Evolutionary conservation across 2,113 vertebrate genomes (phyloP).

Genomic region (Rhea pennata): DNA sequence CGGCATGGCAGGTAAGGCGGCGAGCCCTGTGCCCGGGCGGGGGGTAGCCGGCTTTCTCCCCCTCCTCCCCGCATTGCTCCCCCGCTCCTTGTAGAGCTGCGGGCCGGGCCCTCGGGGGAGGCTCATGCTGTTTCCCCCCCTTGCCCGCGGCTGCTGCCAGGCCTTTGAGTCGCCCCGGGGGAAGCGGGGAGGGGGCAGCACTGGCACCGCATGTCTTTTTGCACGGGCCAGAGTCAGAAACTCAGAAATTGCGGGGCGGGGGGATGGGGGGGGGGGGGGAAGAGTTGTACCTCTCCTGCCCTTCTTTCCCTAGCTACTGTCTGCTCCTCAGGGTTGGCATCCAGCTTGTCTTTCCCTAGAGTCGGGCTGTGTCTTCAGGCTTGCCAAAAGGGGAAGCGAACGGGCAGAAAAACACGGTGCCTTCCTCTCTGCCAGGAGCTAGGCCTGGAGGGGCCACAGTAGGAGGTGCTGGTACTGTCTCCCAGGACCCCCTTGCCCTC

Average conservation of each 20-base stretch:
- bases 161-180: not conserved
- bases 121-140: not conserved
- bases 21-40: not conserved
- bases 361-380: not conserved
- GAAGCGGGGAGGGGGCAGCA: not conserved
- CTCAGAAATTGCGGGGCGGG: too few relatives aligned
- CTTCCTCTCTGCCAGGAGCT: too few relatives aligned
- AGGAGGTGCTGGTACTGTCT: not conserved
- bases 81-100: too few relatives aligned
- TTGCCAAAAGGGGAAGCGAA: not conserved
- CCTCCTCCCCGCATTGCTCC: too few relatives aligned
- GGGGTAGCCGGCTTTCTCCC: not conserved
- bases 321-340: not conserved
- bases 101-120: not conserved
- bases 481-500: not conserved
- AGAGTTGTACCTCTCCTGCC: not conserved
- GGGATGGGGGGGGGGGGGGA: too few relatives aligned
- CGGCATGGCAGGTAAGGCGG: slow-evolving; percentile 39
- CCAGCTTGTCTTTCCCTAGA: not conserved
- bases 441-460: too few relatives aligned
- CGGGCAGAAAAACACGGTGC: too few relatives aligned
- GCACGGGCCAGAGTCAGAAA: too few relatives aligned
- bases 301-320: not conserved
- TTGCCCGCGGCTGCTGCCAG: not conserved
- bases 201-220: not conserved